Base-by-base conservation (phyloP, 2,888 invertebrate species). In the Dynastes grantii region DNA sequence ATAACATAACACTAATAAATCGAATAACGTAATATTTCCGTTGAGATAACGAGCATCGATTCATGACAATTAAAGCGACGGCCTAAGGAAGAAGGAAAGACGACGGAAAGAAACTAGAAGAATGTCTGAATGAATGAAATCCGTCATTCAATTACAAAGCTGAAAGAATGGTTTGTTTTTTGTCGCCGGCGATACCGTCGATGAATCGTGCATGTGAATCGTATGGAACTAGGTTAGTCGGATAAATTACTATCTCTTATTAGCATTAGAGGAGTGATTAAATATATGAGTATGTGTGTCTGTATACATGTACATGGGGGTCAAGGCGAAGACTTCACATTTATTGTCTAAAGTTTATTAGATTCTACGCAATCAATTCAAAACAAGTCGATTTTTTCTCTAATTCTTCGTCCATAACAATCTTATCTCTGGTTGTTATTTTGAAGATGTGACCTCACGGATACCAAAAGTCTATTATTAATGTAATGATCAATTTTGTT, bases 81-180 rank as follows among this genome's bases (percentile, higher is more conserved):
- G 45, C 55, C 13, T 58, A 58, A 76, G 65, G 64, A 51, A 65
- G 40, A 51, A 76, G 58, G 40, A 53, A 53, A 55, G 32, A 65
- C 64, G 65, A 65, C 67, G 53, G 67, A 67, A 67, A 67, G 55
- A 76, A 64, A 65, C 40, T 37, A 53, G 37, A 51, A 76, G 58
- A 67, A 55, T 51, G 76, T 68, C 55, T 76, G 49, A 76, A 76
- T 76, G 76, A 76, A 76, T 76, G 76, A 75, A 61, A 61, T 73
- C 63, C 73, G 63, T 75, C 73, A 75, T 75, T 75, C 73, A 75
- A 75, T 75, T 75, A 75, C 61, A 75, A 61, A 61, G 61, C 61
- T 45, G 61, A 75, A 75, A 75, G 73, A 75, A 61, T 75, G 73
- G 49, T 55, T 61, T 75, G 45, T 61, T 73, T 61, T 45, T 75